Evolutionary conservation across 2,797 vertebrate species (phyloP).

Genomic region (Eulemur mongoz): DNA sequence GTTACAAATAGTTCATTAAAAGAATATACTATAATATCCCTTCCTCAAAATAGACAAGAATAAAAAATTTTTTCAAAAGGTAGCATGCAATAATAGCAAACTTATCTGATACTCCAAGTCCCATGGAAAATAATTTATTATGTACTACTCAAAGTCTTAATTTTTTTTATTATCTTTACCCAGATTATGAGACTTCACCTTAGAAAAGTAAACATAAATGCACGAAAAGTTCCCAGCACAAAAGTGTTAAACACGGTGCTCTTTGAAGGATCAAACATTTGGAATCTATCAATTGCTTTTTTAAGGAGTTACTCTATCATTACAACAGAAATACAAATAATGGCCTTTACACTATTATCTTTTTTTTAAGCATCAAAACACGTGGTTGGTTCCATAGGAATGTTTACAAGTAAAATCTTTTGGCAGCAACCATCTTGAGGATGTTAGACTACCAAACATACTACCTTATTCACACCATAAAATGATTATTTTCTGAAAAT

Average conservation of each 20-base stretch:
- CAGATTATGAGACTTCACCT: not conserved
- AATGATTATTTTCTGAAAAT: not conserved
- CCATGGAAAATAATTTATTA: not conserved
- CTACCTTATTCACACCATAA: not conserved
- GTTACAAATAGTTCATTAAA: not conserved
- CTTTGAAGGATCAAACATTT: not conserved
- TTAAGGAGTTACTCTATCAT: not conserved
- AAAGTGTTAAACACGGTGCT: not conserved
- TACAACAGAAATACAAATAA: not conserved
- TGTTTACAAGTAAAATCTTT: not conserved
- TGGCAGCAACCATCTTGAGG: not conserved
- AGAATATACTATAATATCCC: not conserved
- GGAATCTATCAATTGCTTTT: not conserved
- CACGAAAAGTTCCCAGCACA: not conserved
- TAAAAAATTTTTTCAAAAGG: not conserved
- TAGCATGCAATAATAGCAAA: not conserved
- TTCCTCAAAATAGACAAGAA: not conserved
- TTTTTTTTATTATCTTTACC: not conserved
- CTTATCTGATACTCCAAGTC: not conserved
- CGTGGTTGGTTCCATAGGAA: not conserved
- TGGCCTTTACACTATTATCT: not conserved
- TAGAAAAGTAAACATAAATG: not conserved
- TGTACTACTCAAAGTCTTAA: not conserved
- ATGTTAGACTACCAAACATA: not conserved
- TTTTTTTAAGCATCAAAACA: not conserved